Percentiles rank a stretch among this genome's conserved stretches.
Conservation (phyloP, 2,797 vertebrate species). For the Pseudochromis fuscus region DNA sequence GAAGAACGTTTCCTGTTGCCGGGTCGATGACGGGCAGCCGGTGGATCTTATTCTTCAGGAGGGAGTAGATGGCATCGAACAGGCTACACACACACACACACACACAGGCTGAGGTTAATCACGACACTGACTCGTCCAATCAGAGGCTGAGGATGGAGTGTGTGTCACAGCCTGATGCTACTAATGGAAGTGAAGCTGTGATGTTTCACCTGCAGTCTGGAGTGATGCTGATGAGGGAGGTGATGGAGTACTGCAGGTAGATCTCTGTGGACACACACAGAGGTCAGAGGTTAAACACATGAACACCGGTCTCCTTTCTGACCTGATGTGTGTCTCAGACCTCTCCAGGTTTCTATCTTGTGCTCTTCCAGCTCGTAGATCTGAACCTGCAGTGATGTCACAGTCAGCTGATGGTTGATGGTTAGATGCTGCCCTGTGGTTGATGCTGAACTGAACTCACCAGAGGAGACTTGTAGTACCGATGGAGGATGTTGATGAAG, state of each 20-base stretch:
- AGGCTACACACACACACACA: slow-evolving; percentile 75
- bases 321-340: slow-evolving; percentile 74
- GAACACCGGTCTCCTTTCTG: no score
- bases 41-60: slow-evolving; percentile 99
- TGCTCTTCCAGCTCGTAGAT: slow-evolving; percentile 98
- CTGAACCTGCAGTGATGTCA: slow-evolving; percentile 88
- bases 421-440: neutral
- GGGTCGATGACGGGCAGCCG: slow-evolving; percentile 97
- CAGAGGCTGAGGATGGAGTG: no score
- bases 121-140: no score
- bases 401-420: neutral
- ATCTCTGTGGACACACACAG: slow-evolving; percentile 84
- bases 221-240: slow-evolving; percentile 96
- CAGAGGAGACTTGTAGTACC: slow-evolving; percentile 96
- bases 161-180: no score
- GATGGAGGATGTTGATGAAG: slow-evolving; percentile 98
- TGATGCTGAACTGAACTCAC: slow-evolving; percentile 76
- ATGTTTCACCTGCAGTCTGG: slow-evolving; percentile 93
- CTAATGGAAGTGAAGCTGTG: no score
- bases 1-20: slow-evolving; percentile 95
- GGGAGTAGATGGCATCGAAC: slow-evolving; percentile 96
- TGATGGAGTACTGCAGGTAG: slow-evolving; percentile 94
- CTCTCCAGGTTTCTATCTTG: slow-evolving; percentile 98
- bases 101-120: no score
- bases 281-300: no score